phyloP scores from a whole-genome alignment of 2,888 invertebrate species.

The Conomelus anceps region DNA sequence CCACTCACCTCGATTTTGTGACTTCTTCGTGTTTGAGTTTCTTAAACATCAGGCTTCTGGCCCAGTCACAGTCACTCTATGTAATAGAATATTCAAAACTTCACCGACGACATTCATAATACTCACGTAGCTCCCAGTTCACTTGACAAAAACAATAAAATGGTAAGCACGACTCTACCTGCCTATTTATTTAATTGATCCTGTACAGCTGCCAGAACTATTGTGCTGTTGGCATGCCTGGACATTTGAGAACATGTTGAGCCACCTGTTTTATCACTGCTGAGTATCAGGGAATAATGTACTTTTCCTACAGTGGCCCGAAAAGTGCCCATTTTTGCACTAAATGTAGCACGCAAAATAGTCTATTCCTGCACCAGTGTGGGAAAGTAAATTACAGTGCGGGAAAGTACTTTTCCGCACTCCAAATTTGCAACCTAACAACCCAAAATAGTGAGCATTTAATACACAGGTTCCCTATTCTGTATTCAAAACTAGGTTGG shows the following conservation, averaged over 20 bases:
- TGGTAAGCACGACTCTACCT: not conserved
- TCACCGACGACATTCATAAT: not conserved
- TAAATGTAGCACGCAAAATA: too few relatives aligned
- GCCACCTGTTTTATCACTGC: not conserved
- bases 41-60: not conserved
- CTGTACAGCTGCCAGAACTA: not conserved
- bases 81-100: not conserved
- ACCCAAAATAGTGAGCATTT: too few relatives aligned
- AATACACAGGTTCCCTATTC: too few relatives aligned
- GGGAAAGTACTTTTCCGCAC: too few relatives aligned
- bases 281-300: too few relatives aligned
- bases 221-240: not conserved
- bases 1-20: not conserved
- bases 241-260: not conserved
- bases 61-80: not conserved
- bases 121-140: not conserved
- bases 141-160: not conserved
- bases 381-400: too few relatives aligned
- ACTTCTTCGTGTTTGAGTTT: not conserved
- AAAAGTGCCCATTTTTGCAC: too few relatives aligned
- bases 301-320: too few relatives aligned
- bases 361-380: too few relatives aligned
- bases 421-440: too few relatives aligned
- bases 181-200: not conserved
- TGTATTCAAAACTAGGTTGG: too few relatives aligned